Percentiles rank a stretch among this genome's conserved stretches.
phyloP scores from a whole-genome alignment of 2,797 vertebrate genomes.

The Hafferia zeledoni region DNA sequence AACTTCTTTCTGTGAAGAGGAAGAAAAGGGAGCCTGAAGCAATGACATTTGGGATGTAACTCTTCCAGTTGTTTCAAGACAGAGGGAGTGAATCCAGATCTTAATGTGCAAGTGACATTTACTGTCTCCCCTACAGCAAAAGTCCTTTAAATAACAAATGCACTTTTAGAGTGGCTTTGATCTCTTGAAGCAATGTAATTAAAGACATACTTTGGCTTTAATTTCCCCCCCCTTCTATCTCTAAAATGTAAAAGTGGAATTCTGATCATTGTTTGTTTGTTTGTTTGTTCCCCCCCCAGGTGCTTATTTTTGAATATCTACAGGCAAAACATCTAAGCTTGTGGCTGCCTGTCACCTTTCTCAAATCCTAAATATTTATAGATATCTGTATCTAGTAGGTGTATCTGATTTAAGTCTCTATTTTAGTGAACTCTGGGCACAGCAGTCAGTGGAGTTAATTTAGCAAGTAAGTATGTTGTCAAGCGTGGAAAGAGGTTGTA shows the following conservation, averaged over 20 bases:
- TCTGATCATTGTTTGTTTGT: neutral
- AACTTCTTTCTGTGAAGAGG: neutral
- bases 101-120: constrained; percentile 9
- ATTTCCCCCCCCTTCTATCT: neutral
- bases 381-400: neutral
- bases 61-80: neutral
- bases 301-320: neutral
- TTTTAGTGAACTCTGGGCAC: neutral
- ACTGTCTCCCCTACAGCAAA: neutral
- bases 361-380: neutral
- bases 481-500: neutral
- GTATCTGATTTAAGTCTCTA: neutral
- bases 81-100: neutral
- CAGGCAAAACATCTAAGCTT: neutral
- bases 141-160: constrained; percentile 23
- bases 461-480: neutral
- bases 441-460: neutral
- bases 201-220: neutral
- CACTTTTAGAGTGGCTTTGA: neutral
- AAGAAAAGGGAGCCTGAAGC: neutral
- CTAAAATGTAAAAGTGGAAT: neutral
- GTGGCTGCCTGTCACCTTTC: neutral
- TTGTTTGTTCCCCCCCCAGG: too few species aligned
- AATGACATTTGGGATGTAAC: neutral
- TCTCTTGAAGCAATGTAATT: neutral